Base-by-base conservation (phyloP, 2,113 vertebrate genomes). In the Hydrolagus affinis region DNA sequence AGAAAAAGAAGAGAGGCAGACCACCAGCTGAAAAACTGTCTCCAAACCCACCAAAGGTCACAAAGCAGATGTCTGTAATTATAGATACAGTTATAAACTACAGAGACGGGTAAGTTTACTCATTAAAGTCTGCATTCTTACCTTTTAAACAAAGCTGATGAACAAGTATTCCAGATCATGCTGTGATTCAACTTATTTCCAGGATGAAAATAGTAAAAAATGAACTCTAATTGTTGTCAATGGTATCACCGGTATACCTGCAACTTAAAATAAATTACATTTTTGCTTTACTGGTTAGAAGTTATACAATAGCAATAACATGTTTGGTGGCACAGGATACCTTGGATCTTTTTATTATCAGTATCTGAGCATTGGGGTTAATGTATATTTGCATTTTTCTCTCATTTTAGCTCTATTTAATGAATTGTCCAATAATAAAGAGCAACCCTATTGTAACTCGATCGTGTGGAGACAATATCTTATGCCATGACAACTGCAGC, bases 1-100 rank as follows among this genome's bases (percentile, higher is more conserved):
- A 94, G 85, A 99, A 98, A 91, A 99, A 99, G 89, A 96, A 94
- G 88, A 94, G 98, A 85, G 98, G 98, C 14, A 95, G 98, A 8
- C 97, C 98, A 2, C 98, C 98, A 2, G 95, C 96, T 0, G 98
- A 99, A 90, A 99, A 98, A 74, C 89, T 98, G 15, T 97, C 96
- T 1, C 96, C 98, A 71, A 99, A 99, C 76, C 96, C 96, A 62
- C 95, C 96, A 0, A 98, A 94, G 90, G 92, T 99, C 89, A 99
- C 97, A 28, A 98, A 98, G 88, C 97, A 98, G 87, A 99, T 99
- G 98, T 96, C 95, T 72, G 91, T 95, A 76, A 98, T 99, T 87
- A 93, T 98, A 1, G 98, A 99, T 85, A 99, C 98, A 0, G 98
- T 99, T 85, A 95, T 99, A 88, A 99, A 99, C 93, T 99, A 99